Evolutionary conservation across 2,113 vertebrate genomes (phyloP).

Genomic region (Macroglossus sobrinus): DNA sequence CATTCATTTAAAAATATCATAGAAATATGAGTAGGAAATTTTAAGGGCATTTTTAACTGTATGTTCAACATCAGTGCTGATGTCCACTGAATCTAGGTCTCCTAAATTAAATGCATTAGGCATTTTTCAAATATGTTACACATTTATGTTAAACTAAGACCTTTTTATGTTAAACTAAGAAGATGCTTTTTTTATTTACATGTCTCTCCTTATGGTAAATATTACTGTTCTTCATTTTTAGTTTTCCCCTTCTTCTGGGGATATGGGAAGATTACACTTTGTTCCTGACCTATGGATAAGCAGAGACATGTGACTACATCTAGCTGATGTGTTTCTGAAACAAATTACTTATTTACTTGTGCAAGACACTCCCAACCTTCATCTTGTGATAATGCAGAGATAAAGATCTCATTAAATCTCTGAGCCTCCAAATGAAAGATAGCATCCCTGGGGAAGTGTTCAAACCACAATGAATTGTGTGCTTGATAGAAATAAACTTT

Average conservation of each 20-base stretch:
- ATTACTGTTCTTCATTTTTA: neutral
- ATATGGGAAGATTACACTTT: neutral
- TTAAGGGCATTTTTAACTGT: neutral
- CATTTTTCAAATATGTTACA: neutral
- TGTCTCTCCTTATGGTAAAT: neutral
- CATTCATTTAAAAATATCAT: neutral
- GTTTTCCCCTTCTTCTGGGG: neutral
- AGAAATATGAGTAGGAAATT: neutral
- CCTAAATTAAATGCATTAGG: neutral
- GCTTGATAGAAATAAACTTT: neutral
- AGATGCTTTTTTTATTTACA: neutral
- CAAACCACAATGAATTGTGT: neutral
- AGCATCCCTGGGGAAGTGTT: neutral
- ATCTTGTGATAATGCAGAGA: neutral
- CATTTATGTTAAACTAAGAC: neutral
- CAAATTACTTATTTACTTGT: neutral
- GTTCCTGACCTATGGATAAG: neutral
- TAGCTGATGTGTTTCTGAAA: neutral
- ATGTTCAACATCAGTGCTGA: neutral
- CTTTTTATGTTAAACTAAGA: neutral
- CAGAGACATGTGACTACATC: neutral
- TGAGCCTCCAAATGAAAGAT: neutral
- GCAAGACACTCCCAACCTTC: accelerated
- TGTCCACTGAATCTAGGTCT: neutral
- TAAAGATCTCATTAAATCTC: neutral